phyloP scores from a whole-genome alignment of 2,888 invertebrate species.

The Vanessa cardui region DNA sequence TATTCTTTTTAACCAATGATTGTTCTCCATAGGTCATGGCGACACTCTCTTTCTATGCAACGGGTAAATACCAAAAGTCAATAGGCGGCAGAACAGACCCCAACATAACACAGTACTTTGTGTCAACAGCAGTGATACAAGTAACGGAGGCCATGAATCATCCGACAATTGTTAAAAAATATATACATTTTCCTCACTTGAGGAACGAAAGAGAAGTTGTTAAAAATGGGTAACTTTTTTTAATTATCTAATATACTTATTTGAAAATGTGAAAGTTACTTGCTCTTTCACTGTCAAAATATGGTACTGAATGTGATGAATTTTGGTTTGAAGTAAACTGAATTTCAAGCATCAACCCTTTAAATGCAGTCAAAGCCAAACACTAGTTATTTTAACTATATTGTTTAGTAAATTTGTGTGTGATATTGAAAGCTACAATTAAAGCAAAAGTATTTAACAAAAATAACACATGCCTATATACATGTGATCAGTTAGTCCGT shows the following conservation, averaged over 20 bases:
- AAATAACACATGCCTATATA: too few species aligned
- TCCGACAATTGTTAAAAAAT: slow-evolving; percentile 68
- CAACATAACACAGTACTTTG: slow-evolving; percentile 69
- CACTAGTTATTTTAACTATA: too few species aligned
- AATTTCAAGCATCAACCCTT: too few species aligned
- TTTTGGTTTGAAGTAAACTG: too few species aligned
- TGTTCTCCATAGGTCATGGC: slow-evolving; percentile 61
- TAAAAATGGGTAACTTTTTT: slow-evolving; percentile 59
- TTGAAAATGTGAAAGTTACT: too few species aligned
- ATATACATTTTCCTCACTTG: slow-evolving; percentile 74
- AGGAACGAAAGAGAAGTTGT: slow-evolving; percentile 68
- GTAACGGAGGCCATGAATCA: slow-evolving; percentile 74
- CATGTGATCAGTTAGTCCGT: too few species aligned
- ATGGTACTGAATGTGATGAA: too few species aligned
- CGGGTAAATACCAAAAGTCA: slow-evolving; percentile 72
- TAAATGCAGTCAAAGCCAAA: too few species aligned
- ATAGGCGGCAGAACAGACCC: slow-evolving; percentile 69
- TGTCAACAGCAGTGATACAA: slow-evolving; percentile 66
- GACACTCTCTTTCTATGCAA: slow-evolving; percentile 70
- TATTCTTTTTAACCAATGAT: not conserved
- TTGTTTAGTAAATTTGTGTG: too few species aligned
- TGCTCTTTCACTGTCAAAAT: too few species aligned
- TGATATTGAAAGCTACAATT: too few species aligned
- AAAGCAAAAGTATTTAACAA: too few species aligned
- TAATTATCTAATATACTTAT: not conserved